A percentile compares a stretch with the other conserved stretches of the same genome.
These are phyloP conservation scores for Paradoxurus hermaphroditus DNA, from an alignment of 2,113 vertebrate genomes.

Conservation along the genomic window DNA sequence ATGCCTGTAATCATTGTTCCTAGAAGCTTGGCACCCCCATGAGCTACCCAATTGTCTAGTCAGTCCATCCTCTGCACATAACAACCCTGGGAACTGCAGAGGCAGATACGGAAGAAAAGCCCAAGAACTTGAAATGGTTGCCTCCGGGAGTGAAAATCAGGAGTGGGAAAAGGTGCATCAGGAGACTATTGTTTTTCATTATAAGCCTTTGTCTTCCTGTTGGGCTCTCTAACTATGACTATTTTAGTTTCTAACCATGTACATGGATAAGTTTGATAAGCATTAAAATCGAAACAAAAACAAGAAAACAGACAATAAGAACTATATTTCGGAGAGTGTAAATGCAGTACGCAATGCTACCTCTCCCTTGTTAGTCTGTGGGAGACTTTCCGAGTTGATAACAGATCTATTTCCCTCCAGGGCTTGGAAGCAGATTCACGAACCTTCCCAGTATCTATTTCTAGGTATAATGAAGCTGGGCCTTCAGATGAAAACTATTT, in stretches of 20 bases:
- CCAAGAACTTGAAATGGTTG: not conserved
- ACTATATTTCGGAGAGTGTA: not conserved
- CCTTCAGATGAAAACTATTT: not conserved
- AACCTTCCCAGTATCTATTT: not conserved
- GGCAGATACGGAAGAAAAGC: not conserved
- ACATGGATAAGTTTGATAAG: not conserved
- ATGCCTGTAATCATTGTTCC: not conserved
- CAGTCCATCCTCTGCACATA: not conserved
- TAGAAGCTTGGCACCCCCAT: not conserved
- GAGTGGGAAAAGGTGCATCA: not conserved
- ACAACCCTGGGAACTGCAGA: not conserved
- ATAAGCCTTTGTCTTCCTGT: not conserved
- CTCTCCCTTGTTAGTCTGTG: not conserved
- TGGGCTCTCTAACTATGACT: not conserved
- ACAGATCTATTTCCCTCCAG: not conserved
- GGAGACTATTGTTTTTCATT: not conserved
- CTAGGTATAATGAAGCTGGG: not conserved
- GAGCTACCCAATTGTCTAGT: not conserved
- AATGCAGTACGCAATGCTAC: not conserved
- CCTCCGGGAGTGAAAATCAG: not conserved
- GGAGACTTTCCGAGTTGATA: not conserved
- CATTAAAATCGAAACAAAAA: constrained; percentile 30
- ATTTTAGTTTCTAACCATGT: not conserved
- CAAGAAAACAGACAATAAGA: not conserved
- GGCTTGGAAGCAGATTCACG: not conserved